Conservation (phyloP, 2,113 vertebrate genomes). For the Tringa solitaria region DNA sequence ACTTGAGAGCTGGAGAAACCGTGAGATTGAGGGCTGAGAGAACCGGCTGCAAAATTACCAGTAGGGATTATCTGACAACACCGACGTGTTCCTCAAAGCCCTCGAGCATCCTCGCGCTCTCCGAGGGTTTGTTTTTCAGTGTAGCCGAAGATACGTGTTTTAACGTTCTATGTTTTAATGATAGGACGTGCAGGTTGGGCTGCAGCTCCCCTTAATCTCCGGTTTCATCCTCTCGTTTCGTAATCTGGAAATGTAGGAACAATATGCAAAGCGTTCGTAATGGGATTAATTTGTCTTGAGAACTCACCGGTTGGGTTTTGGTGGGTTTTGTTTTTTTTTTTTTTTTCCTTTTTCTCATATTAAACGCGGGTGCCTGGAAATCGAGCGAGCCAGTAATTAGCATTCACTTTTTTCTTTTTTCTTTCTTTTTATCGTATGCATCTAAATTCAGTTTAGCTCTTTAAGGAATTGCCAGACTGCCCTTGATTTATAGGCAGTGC, state of each 20-base stretch:
- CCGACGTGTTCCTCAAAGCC: constrained; percentile 48
- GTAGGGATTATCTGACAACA: constrained; percentile 62
- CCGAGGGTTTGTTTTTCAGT: constrained; percentile 22
- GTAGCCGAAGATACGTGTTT: not conserved
- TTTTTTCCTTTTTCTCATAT: not conserved
- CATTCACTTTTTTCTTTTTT: constrained; percentile 57
- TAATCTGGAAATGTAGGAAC: constrained; percentile 64
- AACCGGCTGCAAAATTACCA: constrained; percentile 51
- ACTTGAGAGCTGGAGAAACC: constrained; percentile 60
- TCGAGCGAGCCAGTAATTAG: constrained; percentile 18
- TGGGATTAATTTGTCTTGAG: constrained; percentile 51
- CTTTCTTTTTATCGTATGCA: constrained; percentile 60
- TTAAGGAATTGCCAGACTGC: constrained; percentile 63
- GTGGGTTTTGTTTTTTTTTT: no score
- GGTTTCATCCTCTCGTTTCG: constrained; percentile 25
- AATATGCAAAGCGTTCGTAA: constrained; percentile 21
- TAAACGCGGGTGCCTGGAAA: constrained; percentile 2
- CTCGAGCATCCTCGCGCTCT: constrained; percentile 17
- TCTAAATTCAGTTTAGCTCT: constrained; percentile 62
- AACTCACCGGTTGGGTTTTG: not conserved
- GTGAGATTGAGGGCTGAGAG: constrained; percentile 66
- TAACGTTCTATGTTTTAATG: not conserved
- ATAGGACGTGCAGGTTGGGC: constrained; percentile 1
- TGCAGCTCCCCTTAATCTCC: constrained; percentile 62
- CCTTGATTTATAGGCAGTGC: constrained; percentile 65